phyloP scores from a whole-genome alignment of 2,113 vertebrate genomes.

The Labeo catla region DNA sequence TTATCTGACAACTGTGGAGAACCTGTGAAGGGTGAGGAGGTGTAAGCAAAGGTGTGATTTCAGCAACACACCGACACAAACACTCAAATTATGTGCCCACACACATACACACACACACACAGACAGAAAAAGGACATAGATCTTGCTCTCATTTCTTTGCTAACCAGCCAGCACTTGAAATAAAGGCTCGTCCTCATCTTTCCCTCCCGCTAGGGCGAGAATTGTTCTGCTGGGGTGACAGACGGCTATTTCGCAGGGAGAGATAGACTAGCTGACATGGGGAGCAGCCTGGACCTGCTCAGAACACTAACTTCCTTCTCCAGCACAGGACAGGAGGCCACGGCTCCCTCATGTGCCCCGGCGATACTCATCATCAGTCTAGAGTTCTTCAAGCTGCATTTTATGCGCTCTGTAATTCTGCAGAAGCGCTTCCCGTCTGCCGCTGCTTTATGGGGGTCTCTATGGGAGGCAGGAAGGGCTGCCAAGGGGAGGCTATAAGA shows the following conservation, averaged over 20 bases:
- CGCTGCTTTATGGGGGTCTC: constrained; percentile 65
- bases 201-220: constrained; percentile 45
- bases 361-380: constrained; percentile 39
- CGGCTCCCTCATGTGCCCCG: background rate
- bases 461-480: constrained; percentile 28
- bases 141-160: constrained; percentile 40
- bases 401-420: constrained; percentile 64
- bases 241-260: constrained; percentile 46
- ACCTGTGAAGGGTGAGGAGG: constrained; percentile 71
- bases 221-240: constrained; percentile 46
- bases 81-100: background rate
- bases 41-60: constrained; percentile 38
- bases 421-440: constrained; percentile 60
- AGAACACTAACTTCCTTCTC: constrained; percentile 18
- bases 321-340: constrained; percentile 21
- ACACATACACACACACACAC: constrained; percentile 14
- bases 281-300: constrained; percentile 16
- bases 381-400: constrained; percentile 10
- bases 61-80: background rate
- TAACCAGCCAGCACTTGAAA: constrained; percentile 35
- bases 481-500: constrained; percentile 64
- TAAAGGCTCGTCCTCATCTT: constrained; percentile 14
- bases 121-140: constrained; percentile 28
- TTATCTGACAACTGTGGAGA: constrained; percentile 96
- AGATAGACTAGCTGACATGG: constrained; percentile 24